Percentiles rank a stretch among this genome's conserved stretches.
These are phyloP conservation scores for Monopis laevigella DNA, from an alignment of 2,888 invertebrate genomes.

Conservation along the genomic window DNA sequence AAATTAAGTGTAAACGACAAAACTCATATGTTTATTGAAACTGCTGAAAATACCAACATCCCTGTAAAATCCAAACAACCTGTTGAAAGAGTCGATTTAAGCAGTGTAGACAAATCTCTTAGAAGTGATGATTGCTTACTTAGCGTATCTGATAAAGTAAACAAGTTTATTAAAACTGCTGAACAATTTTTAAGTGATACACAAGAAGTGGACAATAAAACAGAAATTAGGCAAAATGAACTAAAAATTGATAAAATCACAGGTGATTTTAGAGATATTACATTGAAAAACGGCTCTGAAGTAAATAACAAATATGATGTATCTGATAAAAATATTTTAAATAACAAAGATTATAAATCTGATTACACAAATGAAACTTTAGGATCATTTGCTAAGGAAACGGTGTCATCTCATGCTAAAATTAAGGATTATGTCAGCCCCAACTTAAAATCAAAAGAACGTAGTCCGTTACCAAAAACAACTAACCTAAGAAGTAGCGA, in stretches of 20 bases:
- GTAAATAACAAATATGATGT: constrained; percentile 33
- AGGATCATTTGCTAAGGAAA: constrained; percentile 30
- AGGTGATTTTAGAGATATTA: constrained; percentile 36
- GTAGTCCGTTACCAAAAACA: constrained; percentile 37
- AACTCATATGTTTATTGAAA: constrained; percentile 70
- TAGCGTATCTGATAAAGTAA: constrained; percentile 72
- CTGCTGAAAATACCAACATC: constrained; percentile 65
- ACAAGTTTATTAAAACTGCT: constrained; percentile 70
- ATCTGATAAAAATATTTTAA: constrained; percentile 26
- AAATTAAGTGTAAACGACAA: constrained; percentile 72
- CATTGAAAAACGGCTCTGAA: constrained; percentile 48
- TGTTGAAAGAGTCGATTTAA: constrained; percentile 59
- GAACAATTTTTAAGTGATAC: constrained; percentile 58
- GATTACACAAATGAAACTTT: constrained; percentile 25
- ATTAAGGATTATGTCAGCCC: constrained; percentile 29
- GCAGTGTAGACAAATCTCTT: constrained; percentile 62
- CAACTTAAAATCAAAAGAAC: constrained; percentile 30
- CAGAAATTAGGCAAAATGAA: neutral
- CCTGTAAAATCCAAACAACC: constrained; percentile 40
- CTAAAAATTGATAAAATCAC: neutral
- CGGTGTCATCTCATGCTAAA: constrained; percentile 33
- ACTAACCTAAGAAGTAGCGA: constrained; percentile 66
- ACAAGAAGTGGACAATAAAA: constrained; percentile 17
- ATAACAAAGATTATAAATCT: constrained; percentile 17
- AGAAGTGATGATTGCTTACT: constrained; percentile 70